Base-by-base conservation (phyloP, 2,797 vertebrate species). In the Diglossa cyanea region DNA sequence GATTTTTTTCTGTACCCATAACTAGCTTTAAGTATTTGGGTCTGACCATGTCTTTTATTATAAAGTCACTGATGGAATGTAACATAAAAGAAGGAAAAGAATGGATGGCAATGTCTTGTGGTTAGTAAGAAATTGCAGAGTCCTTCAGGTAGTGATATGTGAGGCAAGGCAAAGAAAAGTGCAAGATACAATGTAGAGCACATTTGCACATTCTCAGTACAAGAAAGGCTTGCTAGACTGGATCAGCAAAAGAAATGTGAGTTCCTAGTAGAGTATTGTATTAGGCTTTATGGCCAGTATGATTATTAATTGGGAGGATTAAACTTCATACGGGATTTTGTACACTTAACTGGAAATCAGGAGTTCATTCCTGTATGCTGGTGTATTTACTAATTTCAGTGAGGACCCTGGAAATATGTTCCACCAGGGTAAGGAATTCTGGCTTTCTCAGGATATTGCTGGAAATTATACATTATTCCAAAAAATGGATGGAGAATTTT, bases 31-130 rank as follows among this genome's bases (percentile, higher is more conserved):
- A 63, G 11, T 44, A 54, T 33, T 71, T 35, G 9, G 4, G 2
- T 61, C 44, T 83, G 55, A 65, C 33, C 4, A 7, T 50, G 5
- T 35, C 7, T 51, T 13, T 55, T 44, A 14, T 11, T 31, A 40
- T 62, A 31, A 47, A 85, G 17, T 54, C 26, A 26, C 21, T 39
- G 33, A 40, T 57, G 16, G 13, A 77, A 40, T 17, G 39, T 45
- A 44, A 28, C 12, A 8, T 37, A 24, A 81, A 17, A 58, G 17
- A 30, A 14, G n/a, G 28, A 57, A 35, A 75, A 58, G 50, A 68
- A 42, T 48, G 23, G 1, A 5, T 53, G 44, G 4, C 0, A 2
- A 42, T 20, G 0, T 71, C 39, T 68, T 50, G 28, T 68, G 48
- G 26, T 63, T 40, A 37, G 17, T 13, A 18, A 44, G 44, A 71